Conservation (phyloP, 2,797 vertebrate genomes). For the Coregonus sp. region DNA sequence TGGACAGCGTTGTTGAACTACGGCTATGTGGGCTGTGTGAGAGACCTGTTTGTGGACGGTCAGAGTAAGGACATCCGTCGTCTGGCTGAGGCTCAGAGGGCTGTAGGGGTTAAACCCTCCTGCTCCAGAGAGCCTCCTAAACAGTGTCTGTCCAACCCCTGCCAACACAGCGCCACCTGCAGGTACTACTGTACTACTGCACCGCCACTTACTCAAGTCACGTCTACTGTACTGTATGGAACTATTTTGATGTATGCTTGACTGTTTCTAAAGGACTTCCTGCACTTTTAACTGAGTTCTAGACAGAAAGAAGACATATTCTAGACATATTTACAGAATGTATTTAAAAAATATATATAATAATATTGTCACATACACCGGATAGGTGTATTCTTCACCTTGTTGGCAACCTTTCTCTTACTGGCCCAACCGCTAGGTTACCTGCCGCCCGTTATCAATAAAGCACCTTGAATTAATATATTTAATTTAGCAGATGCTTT, state of each 20-base stretch:
- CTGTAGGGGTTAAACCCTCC: constrained; percentile 95
- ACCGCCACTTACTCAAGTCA: not conserved
- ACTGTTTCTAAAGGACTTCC: too few relatives aligned
- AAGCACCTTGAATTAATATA: too few relatives aligned
- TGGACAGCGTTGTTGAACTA: constrained; percentile 94
- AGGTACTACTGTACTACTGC: constrained; percentile 92
- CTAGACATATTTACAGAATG: not conserved
- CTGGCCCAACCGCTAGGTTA: too few relatives aligned
- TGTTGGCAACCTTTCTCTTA: too few relatives aligned
- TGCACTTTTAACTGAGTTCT: too few relatives aligned
- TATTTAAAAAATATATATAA: not conserved
- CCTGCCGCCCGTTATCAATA: too few relatives aligned
- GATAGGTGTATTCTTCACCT: too few relatives aligned
- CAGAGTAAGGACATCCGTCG: constrained; percentile 98
- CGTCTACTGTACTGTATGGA: not conserved
- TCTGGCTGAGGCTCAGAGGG: constrained; percentile 92
- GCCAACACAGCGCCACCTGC: constrained; percentile 93
- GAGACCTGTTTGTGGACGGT: constrained; percentile 97
- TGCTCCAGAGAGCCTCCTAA: constrained; percentile 94
- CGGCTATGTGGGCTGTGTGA: constrained; percentile 95
- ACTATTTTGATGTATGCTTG: too few relatives aligned
- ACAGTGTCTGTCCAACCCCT: constrained; percentile 97
- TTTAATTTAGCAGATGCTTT: too few relatives aligned
- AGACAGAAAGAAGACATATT: not conserved
- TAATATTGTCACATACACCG: too few relatives aligned